These are phyloP conservation scores for Seriola aureovittata DNA, from an alignment of 2,113 vertebrate genomes.

Conservation along the genomic window DNA sequence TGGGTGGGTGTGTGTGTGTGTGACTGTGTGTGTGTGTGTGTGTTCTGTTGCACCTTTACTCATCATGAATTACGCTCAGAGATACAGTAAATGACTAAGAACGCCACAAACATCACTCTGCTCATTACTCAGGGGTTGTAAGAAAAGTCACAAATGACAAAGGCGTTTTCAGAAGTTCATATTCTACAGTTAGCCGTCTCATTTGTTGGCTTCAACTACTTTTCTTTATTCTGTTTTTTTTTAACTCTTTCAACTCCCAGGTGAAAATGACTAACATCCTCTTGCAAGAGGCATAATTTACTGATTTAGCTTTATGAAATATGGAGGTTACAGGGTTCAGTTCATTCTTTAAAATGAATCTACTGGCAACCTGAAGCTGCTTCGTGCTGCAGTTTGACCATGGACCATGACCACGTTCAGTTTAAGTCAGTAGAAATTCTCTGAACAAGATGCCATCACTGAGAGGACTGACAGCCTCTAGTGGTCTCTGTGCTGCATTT, in stretches of 20 bases:
- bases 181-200: conserved; percentile 31
- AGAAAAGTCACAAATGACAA: conserved; percentile 46
- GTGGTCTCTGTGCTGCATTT: conserved; percentile 16
- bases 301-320: conserved; percentile 14
- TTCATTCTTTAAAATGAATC: not conserved
- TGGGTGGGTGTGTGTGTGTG: conserved; percentile 21
- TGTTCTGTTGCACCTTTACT: conserved; percentile 65
- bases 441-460: not conserved
- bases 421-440: not conserved
- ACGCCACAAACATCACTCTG: conserved; percentile 41
- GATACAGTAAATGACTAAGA: conserved; percentile 72
- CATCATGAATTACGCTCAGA: conserved; percentile 35
- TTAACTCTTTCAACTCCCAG: conserved; percentile 6
- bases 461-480: conserved; percentile 44
- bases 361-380: not conserved
- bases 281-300: not conserved
- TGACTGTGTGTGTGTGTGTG: conserved; percentile 14
- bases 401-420: not conserved
- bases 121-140: conserved; percentile 45
- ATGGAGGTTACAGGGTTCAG: conserved; percentile 31
- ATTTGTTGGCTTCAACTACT: not conserved
- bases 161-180: conserved; percentile 42
- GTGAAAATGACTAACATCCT: conserved; percentile 42
- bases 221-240: not conserved
- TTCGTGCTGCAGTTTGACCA: not conserved